Evolutionary conservation across 2,113 vertebrate species (phyloP), one percentile per base, ranked within the genome.

Genomic region (Tapirus terrestris): DNA sequence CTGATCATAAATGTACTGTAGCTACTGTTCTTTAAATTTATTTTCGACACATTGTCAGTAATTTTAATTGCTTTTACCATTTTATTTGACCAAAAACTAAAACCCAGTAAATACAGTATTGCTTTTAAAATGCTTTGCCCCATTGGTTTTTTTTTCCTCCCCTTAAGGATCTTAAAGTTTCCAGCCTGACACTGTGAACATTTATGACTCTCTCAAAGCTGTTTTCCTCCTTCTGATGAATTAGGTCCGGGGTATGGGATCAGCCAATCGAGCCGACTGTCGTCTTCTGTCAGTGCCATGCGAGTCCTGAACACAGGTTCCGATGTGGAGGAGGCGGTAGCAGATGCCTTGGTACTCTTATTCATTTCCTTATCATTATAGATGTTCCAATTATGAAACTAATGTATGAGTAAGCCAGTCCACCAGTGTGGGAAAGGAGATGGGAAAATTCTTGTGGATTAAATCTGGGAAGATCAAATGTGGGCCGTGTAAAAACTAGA

Each of bases 201-300:
- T 70, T 33, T 60, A 58, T 25, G 21, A 68, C 53, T 27, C n/a
- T 73, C 92, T 96, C 33, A 97, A 81, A 76, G 56, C 18, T 85
- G 12, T 90, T 91, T 96, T 96, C 84, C 91, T 98, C 84, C 98
- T 97, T 58, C 91, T 97, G 33, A 39, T 96, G 0, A 45, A 83
- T 60, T 98, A 99, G 99, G 99, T 95, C 97, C 99, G 0, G 98
- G 99, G 53, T 99, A 99, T 94, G 99, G 99, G 56, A 99, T 99
- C 90, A 99, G 99, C 98, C 99, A 99, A 89, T 99, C 99, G 0
- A 99, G 99, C 97, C 99, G 99, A 96, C 98, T 99, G 79, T 99
- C 99, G 0, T 99, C 99, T 4, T 99, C 99, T 1, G 99, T 99
- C 98, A 99, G 99, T 51, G 99, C 99, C 97, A 99, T 99, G 99